Percentiles rank a stretch among this genome's conserved stretches.
These are phyloP conservation scores for Poeciliopsis infans DNA, from an alignment of 2,797 vertebrate species.

Conservation along the genomic window DNA sequence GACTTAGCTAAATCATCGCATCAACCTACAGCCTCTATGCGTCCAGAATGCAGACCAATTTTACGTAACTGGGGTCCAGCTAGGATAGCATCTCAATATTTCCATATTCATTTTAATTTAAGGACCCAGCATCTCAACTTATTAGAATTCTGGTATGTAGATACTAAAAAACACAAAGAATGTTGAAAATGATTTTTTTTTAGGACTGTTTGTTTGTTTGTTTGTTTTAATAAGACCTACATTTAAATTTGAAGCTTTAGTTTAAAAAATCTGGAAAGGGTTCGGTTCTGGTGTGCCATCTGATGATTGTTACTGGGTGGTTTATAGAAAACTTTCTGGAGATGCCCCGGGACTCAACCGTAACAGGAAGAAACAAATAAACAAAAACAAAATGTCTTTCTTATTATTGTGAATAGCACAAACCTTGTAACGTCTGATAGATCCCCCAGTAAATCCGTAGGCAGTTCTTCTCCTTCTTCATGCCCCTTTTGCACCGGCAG, in stretches of 20 bases:
- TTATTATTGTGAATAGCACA: background rate
- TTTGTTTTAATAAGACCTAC: background rate
- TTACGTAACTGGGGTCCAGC: background rate
- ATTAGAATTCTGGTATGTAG: background rate
- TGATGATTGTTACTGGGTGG: background rate
- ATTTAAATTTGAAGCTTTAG: background rate
- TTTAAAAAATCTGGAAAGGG: background rate
- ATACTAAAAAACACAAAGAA: background rate
- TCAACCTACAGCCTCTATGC: background rate
- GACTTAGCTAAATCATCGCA: no score
- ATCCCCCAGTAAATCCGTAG: conserved; percentile 98
- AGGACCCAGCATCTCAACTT: background rate
- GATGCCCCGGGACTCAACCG: background rate
- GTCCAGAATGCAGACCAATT: background rate
- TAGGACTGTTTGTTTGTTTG: background rate
- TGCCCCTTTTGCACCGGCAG: conserved; percentile 95
- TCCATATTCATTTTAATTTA: background rate
- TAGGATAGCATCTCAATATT: background rate
- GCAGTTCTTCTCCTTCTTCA: conserved; percentile 99
- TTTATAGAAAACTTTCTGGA: background rate
- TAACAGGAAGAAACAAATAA: background rate
- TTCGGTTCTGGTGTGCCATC: background rate
- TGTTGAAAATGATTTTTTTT: background rate
- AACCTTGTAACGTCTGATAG: conserved; percentile 97
- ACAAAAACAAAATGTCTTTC: background rate